These are phyloP conservation scores for Marmota flaviventris DNA, from an alignment of 2,113 vertebrate genomes.

Conservation along the genomic window DNA sequence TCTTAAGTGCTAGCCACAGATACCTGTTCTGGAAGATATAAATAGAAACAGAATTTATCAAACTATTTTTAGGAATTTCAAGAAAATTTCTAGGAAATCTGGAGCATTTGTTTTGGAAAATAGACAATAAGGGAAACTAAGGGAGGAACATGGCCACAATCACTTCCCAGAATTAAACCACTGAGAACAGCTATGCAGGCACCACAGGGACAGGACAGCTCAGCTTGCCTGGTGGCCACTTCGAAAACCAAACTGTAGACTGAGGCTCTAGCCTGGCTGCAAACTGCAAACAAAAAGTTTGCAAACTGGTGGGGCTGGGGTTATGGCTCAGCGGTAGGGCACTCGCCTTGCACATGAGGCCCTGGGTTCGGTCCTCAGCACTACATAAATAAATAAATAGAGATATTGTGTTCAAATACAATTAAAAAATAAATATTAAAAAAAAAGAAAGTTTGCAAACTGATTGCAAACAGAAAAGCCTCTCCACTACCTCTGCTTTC, in stretches of 20 bases:
- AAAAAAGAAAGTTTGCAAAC: too few relatives aligned
- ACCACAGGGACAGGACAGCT: background rate
- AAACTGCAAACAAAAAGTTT: background rate
- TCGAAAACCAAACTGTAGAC: background rate
- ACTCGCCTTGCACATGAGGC: too few relatives aligned
- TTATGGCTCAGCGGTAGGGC: too few relatives aligned
- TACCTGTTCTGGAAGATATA: background rate
- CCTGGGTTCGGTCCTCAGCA: too few relatives aligned
- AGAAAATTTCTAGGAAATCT: background rate
- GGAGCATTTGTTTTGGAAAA: background rate
- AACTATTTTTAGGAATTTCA: background rate
- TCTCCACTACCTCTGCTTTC: background rate
- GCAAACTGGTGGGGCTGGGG: too few relatives aligned
- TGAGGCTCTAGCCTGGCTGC: background rate
- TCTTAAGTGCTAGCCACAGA: background rate
- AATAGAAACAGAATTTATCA: background rate
- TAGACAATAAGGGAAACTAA: background rate
- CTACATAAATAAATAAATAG: too few relatives aligned
- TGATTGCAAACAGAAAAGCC: background rate
- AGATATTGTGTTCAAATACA: too few relatives aligned
- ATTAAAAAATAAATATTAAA: too few relatives aligned
- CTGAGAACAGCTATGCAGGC: background rate
- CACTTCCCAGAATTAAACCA: background rate
- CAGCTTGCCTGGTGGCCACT: background rate
- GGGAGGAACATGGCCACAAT: background rate